A percentile compares a stretch with the other conserved stretches of the same genome.
phyloP scores from a whole-genome alignment of 2,797 vertebrate species.

The Tinamus major region DNA sequence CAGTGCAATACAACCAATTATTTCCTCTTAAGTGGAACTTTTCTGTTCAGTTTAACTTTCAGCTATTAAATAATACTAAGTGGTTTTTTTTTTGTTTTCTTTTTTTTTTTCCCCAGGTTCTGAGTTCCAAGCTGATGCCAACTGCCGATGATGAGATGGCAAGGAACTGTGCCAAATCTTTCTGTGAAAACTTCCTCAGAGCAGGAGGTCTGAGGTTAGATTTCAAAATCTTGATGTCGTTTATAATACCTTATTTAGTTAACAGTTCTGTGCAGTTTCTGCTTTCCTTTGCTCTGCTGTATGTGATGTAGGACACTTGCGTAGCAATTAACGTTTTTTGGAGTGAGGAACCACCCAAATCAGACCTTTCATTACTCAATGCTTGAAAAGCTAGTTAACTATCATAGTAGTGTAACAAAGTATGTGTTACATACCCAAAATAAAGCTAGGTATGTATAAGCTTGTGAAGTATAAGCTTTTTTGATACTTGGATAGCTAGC shows the following conservation, averaged over 20 bases:
- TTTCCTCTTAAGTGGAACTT: background rate
- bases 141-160: constrained; percentile 99
- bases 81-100: background rate
- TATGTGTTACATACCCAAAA: background rate
- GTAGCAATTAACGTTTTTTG: background rate
- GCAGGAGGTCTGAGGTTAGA: constrained; percentile 95
- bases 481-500: background rate
- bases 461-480: background rate
- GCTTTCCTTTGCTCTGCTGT: background rate
- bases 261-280: background rate
- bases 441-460: background rate
- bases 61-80: background rate
- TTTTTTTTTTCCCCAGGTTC: constrained; percentile 83
- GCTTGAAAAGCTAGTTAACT: background rate
- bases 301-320: background rate
- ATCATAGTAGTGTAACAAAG: background rate
- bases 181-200: constrained; percentile 99
- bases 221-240: constrained; percentile 21
- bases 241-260: background rate
- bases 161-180: constrained; percentile 97
- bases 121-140: constrained; percentile 99
- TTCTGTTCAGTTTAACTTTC: background rate
- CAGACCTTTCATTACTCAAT: background rate
- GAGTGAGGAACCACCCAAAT: background rate
- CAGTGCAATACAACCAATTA: background rate